A percentile compares a stretch with the other conserved stretches of the same genome.
Evolutionary conservation across 2,888 invertebrate genomes (phyloP).

Genomic region (Zootermopsis nevadensis): DNA sequence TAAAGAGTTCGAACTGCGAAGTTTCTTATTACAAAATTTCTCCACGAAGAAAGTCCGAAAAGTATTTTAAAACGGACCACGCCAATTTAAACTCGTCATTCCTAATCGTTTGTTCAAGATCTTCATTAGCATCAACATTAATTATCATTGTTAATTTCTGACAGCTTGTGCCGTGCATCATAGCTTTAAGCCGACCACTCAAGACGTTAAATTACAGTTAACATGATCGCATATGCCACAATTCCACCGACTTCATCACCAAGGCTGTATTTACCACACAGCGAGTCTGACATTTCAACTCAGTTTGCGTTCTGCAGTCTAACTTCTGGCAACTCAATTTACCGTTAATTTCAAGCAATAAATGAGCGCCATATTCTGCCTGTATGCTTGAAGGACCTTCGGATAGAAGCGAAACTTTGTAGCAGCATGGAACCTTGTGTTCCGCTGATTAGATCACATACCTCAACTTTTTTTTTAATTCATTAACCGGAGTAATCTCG

Average conservation of each 20-base stretch:
- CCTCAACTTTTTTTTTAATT: slow-evolving; percentile 25
- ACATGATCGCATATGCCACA: slow-evolving; percentile 9
- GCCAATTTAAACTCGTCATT: too few species aligned
- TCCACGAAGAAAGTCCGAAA: too few species aligned
- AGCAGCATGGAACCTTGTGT: background rate
- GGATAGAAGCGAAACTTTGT: background rate
- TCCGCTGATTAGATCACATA: slow-evolving; percentile 9
- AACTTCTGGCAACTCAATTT: slow-evolving; percentile 40
- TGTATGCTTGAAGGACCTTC: slow-evolving; percentile 13
- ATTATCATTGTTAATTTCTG: slow-evolving; percentile 14
- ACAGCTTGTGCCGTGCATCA: background rate
- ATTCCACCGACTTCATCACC: background rate
- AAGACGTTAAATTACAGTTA: slow-evolving; percentile 21
- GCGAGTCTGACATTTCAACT: background rate
- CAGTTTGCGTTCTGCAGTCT: slow-evolving; percentile 20
- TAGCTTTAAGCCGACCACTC: background rate
- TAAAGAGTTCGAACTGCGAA: too few species aligned
- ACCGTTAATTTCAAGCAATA: slow-evolving; percentile 30
- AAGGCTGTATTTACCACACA: slow-evolving; percentile 11
- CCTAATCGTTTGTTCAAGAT: too few species aligned
- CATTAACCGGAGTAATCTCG: background rate
- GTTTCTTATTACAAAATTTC: too few species aligned
- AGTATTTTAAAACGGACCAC: too few species aligned
- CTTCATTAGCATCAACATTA: background rate
- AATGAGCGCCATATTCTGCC: background rate